These are phyloP conservation scores for Pimpla rufipes DNA, from an alignment of 2,888 invertebrate species.

Conservation along the genomic window DNA sequence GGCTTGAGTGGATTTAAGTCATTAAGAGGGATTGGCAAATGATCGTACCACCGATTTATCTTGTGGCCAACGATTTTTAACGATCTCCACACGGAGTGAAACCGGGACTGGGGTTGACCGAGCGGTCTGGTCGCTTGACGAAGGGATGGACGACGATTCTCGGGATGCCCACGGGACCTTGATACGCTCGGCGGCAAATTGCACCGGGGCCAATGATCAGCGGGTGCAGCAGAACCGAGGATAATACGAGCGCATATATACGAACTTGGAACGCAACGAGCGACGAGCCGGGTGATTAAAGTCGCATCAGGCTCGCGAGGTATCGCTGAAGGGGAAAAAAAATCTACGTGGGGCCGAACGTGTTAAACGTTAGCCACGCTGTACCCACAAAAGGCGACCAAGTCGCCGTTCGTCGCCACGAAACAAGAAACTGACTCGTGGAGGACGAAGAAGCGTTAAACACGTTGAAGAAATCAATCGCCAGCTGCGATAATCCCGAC, in stretches of 20 bases:
- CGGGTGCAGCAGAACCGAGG: slow-evolving; percentile 14
- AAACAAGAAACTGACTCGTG: background rate
- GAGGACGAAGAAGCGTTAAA: background rate
- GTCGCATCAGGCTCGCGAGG: slow-evolving; percentile 65
- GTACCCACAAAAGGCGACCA: slow-evolving; percentile 31
- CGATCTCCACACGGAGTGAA: too few species aligned
- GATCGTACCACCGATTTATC: too few species aligned
- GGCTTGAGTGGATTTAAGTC: too few species aligned
- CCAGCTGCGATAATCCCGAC: slow-evolving; percentile 53
- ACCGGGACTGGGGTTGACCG: background rate
- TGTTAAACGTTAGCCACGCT: slow-evolving; percentile 41
- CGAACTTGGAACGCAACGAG: slow-evolving; percentile 9
- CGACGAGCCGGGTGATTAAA: slow-evolving; percentile 63
- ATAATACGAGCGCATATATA: background rate
- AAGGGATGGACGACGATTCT: slow-evolving; percentile 28
- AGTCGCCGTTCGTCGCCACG: background rate
- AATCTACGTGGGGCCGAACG: background rate
- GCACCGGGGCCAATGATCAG: slow-evolving; percentile 25
- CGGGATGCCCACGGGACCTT: slow-evolving; percentile 11
- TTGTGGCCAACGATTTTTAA: too few species aligned
- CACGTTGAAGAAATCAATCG: slow-evolving; percentile 60
- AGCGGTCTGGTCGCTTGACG: background rate
- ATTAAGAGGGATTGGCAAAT: too few species aligned
- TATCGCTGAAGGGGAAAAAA: slow-evolving; percentile 7
- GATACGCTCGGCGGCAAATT: slow-evolving; percentile 43